Percentiles rank a stretch among this genome's conserved stretches.
These are phyloP conservation scores for Pachyrhynchus sulphureomaculatus DNA, from an alignment of 1,140 invertebrate genomes.

Conservation along the genomic window DNA sequence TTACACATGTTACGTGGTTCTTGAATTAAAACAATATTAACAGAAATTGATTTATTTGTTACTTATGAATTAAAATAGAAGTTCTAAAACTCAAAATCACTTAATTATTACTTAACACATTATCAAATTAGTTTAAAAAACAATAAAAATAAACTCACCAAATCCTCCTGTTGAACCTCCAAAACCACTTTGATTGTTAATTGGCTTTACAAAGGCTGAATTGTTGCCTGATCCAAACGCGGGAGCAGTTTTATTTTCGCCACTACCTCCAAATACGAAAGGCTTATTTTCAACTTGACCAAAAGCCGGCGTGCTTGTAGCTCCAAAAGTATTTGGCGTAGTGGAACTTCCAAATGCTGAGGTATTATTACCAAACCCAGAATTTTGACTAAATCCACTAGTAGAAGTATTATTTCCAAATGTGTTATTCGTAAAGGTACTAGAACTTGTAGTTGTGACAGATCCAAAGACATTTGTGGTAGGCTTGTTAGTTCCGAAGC, in stretches of 20 bases:
- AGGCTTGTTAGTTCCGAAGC: constrained; percentile 3
- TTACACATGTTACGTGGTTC: too few species aligned
- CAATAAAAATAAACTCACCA: neutral
- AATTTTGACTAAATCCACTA: neutral
- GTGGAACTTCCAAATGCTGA: neutral
- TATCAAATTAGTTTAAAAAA: too few species aligned
- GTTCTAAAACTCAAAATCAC: too few species aligned
- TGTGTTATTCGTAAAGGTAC: neutral
- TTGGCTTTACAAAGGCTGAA: neutral
- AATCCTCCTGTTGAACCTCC: neutral
- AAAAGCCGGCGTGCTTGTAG: neutral
- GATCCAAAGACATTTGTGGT: neutral
- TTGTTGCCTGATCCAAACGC: constrained; percentile 2
- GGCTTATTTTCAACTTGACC: constrained; percentile 10
- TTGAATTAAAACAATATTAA: too few species aligned
- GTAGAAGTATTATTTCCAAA: neutral
- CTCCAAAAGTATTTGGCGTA: neutral
- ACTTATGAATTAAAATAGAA: too few species aligned
- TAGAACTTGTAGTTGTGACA: neutral
- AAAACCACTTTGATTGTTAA: neutral
- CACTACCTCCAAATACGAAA: constrained; percentile 3
- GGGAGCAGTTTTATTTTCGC: neutral
- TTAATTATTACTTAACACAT: too few species aligned
- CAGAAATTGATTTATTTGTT: too few species aligned
- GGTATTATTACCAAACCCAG: neutral